Conservation (phyloP, 2,888 invertebrate genomes). For the Pachydiplax longipennis region DNA sequence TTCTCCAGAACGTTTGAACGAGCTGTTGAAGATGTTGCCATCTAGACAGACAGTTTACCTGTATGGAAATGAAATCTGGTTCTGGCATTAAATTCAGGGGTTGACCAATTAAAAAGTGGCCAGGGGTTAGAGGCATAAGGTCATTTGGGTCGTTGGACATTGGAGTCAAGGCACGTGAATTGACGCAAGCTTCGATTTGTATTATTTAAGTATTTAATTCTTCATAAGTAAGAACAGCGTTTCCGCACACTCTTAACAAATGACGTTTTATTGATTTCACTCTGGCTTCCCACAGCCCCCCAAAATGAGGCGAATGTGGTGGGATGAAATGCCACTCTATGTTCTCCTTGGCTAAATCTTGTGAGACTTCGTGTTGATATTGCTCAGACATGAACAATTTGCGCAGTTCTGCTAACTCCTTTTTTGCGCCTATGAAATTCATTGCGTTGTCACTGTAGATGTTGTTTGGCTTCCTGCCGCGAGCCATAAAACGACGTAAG, state of each 20-base stretch:
- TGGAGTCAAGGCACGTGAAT: slow-evolving; percentile 53
- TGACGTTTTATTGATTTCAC: slow-evolving; percentile 50
- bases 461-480: background rate
- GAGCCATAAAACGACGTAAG: background rate
- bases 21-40: slow-evolving; percentile 50
- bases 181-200: slow-evolving; percentile 54
- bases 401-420: slow-evolving; percentile 11
- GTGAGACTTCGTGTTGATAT: background rate
- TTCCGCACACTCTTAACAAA: slow-evolving; percentile 13
- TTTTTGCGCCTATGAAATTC: background rate
- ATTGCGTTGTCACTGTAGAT: slow-evolving; percentile 37
- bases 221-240: background rate
- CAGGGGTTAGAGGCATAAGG: slow-evolving; percentile 52
- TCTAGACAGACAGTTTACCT: slow-evolving; percentile 47
- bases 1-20: slow-evolving; percentile 49
- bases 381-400: background rate
- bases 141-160: slow-evolving; percentile 52
- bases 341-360: slow-evolving; percentile 36
- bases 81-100: slow-evolving; percentile 51
- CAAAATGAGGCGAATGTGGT: slow-evolving; percentile 50
- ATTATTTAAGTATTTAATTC: background rate
- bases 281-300: slow-evolving; percentile 50
- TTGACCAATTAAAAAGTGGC: slow-evolving; percentile 54
- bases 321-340: slow-evolving; percentile 52
- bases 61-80: slow-evolving; percentile 45